These are phyloP conservation scores for Chiloscyllium punctatum DNA, from an alignment of 2,797 vertebrate genomes.

Conservation along the genomic window DNA sequence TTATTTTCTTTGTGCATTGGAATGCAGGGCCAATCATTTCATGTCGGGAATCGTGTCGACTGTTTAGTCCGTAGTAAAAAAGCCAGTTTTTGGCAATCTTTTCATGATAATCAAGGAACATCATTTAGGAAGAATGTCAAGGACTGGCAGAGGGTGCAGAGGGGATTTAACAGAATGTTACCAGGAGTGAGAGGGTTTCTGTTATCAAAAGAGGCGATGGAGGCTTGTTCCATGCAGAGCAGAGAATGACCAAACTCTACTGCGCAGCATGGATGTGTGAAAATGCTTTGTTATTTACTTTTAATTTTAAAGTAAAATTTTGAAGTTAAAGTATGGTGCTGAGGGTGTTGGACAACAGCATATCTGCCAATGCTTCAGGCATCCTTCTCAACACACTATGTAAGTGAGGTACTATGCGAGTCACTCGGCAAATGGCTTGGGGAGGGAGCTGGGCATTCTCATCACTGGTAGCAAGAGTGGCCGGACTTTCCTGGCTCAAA, in stretches of 20 bases:
- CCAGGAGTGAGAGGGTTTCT: not conserved
- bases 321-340: too few species aligned
- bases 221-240: not conserved
- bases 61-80: not conserved
- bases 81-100: not conserved
- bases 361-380: too few species aligned
- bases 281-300: not conserved
- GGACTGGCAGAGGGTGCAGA: not conserved
- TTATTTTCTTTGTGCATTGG: not conserved
- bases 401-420: too few species aligned
- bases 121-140: not conserved
- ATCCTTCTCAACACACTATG: too few species aligned
- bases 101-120: not conserved
- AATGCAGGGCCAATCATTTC: slow-evolving; percentile 7
- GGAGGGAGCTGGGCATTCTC: too few species aligned
- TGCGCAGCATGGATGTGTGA: not conserved
- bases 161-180: not conserved
- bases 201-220: not conserved
- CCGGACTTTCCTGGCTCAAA: too few species aligned
- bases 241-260: not conserved
- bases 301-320: too few species aligned
- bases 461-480: too few species aligned
- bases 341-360: too few species aligned
- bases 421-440: too few species aligned
- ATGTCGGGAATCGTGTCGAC: not conserved